These are phyloP conservation scores for Hirudo medicinalis DNA, from an alignment of 1,140 invertebrate genomes.

Conservation along the genomic window DNA sequence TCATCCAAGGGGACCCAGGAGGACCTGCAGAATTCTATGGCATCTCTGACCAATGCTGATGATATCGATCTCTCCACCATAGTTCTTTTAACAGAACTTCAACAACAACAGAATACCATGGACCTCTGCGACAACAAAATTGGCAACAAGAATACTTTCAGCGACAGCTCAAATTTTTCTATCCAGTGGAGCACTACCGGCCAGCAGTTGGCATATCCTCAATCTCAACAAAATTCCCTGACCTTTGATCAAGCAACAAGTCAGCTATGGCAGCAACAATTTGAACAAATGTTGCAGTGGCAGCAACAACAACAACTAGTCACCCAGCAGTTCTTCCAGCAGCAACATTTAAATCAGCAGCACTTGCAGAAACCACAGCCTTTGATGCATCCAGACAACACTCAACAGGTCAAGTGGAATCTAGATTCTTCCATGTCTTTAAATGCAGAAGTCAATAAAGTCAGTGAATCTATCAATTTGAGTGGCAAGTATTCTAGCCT, in stretches of 20 bases:
- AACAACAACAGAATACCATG: background rate
- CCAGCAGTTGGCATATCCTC: background rate
- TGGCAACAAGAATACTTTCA: too few relatives aligned
- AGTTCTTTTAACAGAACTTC: slow-evolving; percentile 12
- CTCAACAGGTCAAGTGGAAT: too few relatives aligned
- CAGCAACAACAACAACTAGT: slow-evolving; percentile 33
- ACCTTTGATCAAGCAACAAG: slow-evolving; percentile 3
- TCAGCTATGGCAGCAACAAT: slow-evolving; percentile 15
- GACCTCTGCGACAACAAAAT: too few relatives aligned
- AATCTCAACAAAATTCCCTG: background rate
- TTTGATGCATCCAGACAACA: too few relatives aligned
- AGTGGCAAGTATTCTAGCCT: too few relatives aligned
- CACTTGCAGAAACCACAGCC: slow-evolving; percentile 16
- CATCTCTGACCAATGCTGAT: slow-evolving; percentile 1
- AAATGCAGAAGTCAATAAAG: too few relatives aligned
- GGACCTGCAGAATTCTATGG: slow-evolving; percentile 51
- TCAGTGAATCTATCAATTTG: too few relatives aligned
- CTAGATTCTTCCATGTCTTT: too few relatives aligned
- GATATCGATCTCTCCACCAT: slow-evolving; percentile 12
- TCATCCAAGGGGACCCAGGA: slow-evolving; percentile 45
- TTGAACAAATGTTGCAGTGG: slow-evolving; percentile 23
- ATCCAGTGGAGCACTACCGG: background rate
- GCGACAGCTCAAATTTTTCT: background rate
- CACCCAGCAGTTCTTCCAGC: slow-evolving; percentile 2
- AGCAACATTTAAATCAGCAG: slow-evolving; percentile 19